Conservation (phyloP, 2,888 invertebrate genomes). For the Cheilosia vernalis region DNA sequence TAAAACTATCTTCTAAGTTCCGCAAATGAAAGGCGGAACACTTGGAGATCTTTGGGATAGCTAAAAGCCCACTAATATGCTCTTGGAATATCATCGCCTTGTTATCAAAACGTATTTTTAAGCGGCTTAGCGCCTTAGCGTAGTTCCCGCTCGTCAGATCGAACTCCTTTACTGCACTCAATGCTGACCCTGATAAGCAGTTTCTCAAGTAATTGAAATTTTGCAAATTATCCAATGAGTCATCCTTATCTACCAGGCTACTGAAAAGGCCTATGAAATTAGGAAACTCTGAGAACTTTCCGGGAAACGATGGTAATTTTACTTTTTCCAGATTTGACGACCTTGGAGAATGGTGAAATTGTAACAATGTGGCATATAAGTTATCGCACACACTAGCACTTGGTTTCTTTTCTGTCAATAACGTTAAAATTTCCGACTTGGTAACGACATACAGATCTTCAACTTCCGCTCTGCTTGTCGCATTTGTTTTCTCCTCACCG, state of each 20-base stretch:
- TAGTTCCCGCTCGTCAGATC: not conserved
- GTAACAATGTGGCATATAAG: not conserved
- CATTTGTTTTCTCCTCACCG: not conserved
- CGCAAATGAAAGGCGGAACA: conserved; percentile 8
- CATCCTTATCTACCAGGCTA: not conserved
- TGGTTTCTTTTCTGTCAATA: conserved; percentile 1
- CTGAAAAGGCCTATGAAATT: too few species aligned
- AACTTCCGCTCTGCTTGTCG: not conserved
- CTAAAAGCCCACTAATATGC: conserved; percentile 20
- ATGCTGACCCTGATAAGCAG: not conserved
- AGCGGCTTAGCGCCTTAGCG: conserved; percentile 2
- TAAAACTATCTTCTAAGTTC: conserved; percentile 21
- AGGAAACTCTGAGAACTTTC: too few species aligned
- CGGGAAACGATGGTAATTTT: too few species aligned
- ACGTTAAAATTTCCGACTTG: not conserved
- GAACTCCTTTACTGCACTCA: conserved; percentile 5
- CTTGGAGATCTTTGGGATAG: conserved; percentile 6
- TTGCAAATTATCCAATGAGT: conserved; percentile 4
- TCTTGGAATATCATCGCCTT: conserved; percentile 9
- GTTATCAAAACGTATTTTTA: conserved; percentile 17
- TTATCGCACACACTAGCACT: not conserved
- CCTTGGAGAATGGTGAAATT: too few species aligned
- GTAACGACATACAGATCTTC: not conserved
- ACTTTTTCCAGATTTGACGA: too few species aligned
- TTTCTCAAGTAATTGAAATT: conserved; percentile 27